phyloP scores from a whole-genome alignment of 2,113 vertebrate genomes.

The Rhinolophus sinicus region DNA sequence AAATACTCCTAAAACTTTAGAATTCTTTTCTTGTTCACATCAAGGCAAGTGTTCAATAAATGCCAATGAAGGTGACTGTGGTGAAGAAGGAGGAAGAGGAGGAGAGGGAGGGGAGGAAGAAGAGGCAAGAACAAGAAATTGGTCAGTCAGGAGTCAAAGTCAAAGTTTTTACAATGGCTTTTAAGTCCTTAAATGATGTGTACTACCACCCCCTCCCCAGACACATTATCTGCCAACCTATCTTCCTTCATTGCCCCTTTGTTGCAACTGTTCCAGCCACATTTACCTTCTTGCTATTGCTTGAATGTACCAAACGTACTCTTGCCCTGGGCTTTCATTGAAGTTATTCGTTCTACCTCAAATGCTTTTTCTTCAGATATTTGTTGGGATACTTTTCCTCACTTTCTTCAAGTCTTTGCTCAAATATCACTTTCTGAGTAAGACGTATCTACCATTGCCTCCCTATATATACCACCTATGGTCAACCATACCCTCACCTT shows the following conservation, averaged over 20 bases:
- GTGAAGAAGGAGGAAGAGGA: neutral
- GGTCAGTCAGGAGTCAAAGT: neutral
- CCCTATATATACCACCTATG: neutral
- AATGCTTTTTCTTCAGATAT: neutral
- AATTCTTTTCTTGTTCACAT: neutral
- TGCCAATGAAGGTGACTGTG: neutral
- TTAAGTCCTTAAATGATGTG: neutral
- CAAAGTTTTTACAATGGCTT: neutral
- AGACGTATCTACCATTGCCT: neutral
- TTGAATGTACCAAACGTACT: neutral
- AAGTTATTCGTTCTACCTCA: neutral
- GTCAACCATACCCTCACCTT: neutral
- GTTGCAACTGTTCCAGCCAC: neutral
- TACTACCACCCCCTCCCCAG: too few species aligned
- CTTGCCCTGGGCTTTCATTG: neutral
- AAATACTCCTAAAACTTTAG: slow-evolving; percentile 8
- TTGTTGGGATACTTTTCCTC: neutral
- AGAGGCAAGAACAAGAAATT: neutral
- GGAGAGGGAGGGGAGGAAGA: neutral
- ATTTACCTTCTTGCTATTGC: neutral
- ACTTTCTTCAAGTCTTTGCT: neutral
- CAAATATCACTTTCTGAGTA: neutral
- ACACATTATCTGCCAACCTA: neutral
- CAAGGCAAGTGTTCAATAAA: neutral
- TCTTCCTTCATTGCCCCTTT: neutral